Evolutionary conservation across 2,888 invertebrate genomes (phyloP).

Genomic region (Andrena marginata): DNA sequence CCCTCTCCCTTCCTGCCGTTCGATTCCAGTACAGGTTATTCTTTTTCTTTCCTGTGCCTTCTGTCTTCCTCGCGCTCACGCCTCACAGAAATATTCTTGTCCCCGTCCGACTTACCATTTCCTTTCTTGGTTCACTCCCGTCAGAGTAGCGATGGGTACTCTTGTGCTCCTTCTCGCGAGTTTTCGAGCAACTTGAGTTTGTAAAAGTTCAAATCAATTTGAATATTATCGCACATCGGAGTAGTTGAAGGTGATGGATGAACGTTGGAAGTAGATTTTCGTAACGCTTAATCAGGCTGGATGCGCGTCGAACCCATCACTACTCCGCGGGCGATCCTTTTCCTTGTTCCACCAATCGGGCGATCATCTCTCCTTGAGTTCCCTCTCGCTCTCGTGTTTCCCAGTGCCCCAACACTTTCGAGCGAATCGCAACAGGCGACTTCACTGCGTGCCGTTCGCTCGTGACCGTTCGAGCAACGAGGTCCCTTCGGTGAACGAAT

Average conservation of each 20-base stretch:
- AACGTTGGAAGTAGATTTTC: not conserved
- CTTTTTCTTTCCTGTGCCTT: conserved; percentile 22
- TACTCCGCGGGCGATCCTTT: conserved; percentile 16
- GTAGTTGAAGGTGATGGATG: too few species aligned
- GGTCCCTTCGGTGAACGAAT: conserved; percentile 15
- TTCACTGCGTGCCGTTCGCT: conserved; percentile 61
- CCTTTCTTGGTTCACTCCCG: conserved; percentile 12
- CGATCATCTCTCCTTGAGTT: conserved; percentile 49
- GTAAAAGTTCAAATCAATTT: not conserved
- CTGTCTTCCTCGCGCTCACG: not conserved
- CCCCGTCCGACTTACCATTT: not conserved
- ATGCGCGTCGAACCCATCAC: conserved; percentile 27
- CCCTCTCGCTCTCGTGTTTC: conserved; percentile 57
- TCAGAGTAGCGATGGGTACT: not conserved
- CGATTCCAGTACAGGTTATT: conserved; percentile 25
- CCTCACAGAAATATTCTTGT: not conserved
- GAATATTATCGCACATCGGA: too few species aligned
- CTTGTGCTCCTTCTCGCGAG: not conserved
- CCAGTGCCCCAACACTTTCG: conserved; percentile 64
- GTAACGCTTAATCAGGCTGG: conserved; percentile 1
- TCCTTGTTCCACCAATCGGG: conserved; percentile 27
- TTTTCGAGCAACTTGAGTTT: not conserved
- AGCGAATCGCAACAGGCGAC: conserved; percentile 63
- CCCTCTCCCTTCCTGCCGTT: conserved; percentile 24
- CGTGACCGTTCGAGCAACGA: conserved; percentile 53